These are phyloP conservation scores for Sarcophaga caerulescens DNA, from an alignment of 2,888 invertebrate species.

Conservation along the genomic window DNA sequence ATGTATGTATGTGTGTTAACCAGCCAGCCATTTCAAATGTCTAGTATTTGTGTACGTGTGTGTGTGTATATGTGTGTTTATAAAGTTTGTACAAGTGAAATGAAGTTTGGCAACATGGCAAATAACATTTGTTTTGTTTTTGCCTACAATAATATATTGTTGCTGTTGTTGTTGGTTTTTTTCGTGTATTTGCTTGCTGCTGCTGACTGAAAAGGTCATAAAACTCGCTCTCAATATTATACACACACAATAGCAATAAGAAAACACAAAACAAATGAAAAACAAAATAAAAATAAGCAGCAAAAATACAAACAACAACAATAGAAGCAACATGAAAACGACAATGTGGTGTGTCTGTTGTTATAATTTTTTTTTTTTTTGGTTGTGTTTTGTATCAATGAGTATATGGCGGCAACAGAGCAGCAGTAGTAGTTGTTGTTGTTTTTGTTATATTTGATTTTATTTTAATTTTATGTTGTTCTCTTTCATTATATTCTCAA, in stretches of 20 bases:
- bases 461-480: slow-evolving; percentile 41
- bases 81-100: slow-evolving; percentile 64
- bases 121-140: slow-evolving; percentile 43
- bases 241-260: slow-evolving; percentile 31
- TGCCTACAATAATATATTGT: slow-evolving; percentile 28
- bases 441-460: slow-evolving; percentile 37
- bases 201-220: slow-evolving; percentile 64
- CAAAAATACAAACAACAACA: slow-evolving; percentile 47
- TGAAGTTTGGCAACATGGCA: slow-evolving; percentile 68
- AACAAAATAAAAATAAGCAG: slow-evolving; percentile 4
- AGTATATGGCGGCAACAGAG: slow-evolving; percentile 39
- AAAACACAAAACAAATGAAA: no score
- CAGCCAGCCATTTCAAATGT: neutral
- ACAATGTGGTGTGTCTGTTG: slow-evolving; percentile 66
- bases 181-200: slow-evolving; percentile 13
- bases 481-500: slow-evolving; percentile 3
- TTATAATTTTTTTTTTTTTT: slow-evolving; percentile 11
- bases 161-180: slow-evolving; percentile 27
- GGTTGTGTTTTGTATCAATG: neutral
- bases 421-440: slow-evolving; percentile 37
- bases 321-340: slow-evolving; percentile 60
- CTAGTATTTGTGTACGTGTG: neutral
- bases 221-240: slow-evolving; percentile 68
- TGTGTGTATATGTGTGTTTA: slow-evolving; percentile 36
- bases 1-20: no score